Evolutionary conservation across 2,797 vertebrate genomes (phyloP), one percentile per base, ranked within the genome.

Genomic region (Morus bassanus): DNA sequence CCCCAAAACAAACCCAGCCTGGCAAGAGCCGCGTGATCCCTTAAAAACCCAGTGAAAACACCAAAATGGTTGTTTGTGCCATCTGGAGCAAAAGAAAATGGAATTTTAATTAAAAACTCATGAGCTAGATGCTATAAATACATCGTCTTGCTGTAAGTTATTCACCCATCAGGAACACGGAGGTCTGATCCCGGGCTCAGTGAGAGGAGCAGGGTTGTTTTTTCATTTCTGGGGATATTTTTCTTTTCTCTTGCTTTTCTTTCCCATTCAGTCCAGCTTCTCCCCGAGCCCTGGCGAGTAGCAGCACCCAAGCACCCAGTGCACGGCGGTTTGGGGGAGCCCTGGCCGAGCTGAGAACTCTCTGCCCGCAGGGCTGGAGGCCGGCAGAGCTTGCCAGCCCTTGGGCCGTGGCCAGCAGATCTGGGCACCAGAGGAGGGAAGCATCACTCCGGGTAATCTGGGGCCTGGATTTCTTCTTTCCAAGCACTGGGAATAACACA

Each of bases 51-150:
- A 25, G 61, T 2, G 70, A 93, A 95, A 86, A 78, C 95, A 68
- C 60, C 83, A 39, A 78, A 87, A 75, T 0, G 79, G 14, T 8
- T 8, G 57, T 39, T 81, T 51, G 28, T 91, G 92, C 92, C 96
- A 95, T 95, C 93, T 96, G 96, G 92, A 96, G 92, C 96, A 84
- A 77, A 33, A 96, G 96, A 94, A 96, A 41, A 90, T 91, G 96
- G 96, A 96, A 96, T 96, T 96, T 96, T 96, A 96, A 96, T 96
- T 94, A 95, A 96, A 96, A 96, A 95, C 96, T 96, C 94, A 93
- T 95, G 95, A 93, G 96, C 85, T 59, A 6, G 85, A 54, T 94
- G 92, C 96, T 96, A 96, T 80, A 96, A 96, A 96, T 96, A 96
- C 59, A 68, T 14, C 35, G 2, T 28, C 87, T 82, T 31, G 60